Evolutionary conservation across 2,113 vertebrate genomes (phyloP), one percentile per base, ranked within the genome.

Genomic region (Terrapene triunguis): DNA sequence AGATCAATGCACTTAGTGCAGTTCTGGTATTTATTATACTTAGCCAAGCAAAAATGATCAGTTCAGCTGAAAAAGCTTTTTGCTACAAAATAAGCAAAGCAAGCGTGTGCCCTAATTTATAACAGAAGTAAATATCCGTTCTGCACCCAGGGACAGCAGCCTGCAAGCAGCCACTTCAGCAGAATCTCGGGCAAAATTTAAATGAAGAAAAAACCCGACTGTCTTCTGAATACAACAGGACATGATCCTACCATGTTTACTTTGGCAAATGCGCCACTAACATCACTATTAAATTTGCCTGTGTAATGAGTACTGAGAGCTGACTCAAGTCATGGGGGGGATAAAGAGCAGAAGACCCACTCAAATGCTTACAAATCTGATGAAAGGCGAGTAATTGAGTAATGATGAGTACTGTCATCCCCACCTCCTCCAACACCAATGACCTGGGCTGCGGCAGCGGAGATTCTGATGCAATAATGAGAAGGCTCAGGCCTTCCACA

Each of bases 31-130:
- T 87, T 93, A 80, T 87, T 86, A 87, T 65, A 96, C 19, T 55
- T 87, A 91, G 24, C 11, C 87, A 93, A 91, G 69, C 54, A 89
- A 94, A 94, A 97, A 93, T 84, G 83, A 92, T 92, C 35, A 44
- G n/a, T 83, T 98, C 80, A 92, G 8, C 69, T 94, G 53, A 76
- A 84, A 83, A 80, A 53, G 24, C 22, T 54, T 94, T 72, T 53
- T 96, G 57, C 44, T 85, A 12, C 55, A 92, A 88, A 89, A 87
- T 90, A 48, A 57, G 54, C 65, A 93, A 76, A 76, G 48, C 27
- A 85, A 11, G 44, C 78, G 74, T 19, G 11, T 82, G 44, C 74
- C 76, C 9, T 83, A 95, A 93, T 3, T 94, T 90, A 92, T 89
- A 88, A 96, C 22, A 78, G 79, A 90, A 80, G 2, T 1, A 3